Conservation (phyloP, 2,888 invertebrate species). For the Lomographa bimaculata region DNA sequence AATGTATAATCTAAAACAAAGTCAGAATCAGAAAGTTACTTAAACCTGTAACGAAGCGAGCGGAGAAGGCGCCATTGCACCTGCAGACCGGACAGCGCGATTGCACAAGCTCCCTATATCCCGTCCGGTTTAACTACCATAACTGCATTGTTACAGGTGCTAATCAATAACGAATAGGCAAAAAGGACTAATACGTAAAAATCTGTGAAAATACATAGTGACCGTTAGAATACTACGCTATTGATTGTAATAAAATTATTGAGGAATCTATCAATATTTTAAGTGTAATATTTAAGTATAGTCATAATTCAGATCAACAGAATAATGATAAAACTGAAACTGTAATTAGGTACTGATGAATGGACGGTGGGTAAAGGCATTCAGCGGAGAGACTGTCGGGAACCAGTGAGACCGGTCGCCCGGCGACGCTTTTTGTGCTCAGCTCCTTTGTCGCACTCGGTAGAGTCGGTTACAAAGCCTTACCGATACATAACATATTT, state of each 20-base stretch:
- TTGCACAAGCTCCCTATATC: constrained; percentile 34
- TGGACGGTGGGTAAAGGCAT: constrained; percentile 45
- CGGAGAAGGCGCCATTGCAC: constrained; percentile 45
- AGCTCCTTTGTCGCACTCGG: constrained; percentile 22
- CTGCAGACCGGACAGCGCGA: constrained; percentile 42
- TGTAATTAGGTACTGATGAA: constrained; percentile 39
- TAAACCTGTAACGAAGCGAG: constrained; percentile 12
- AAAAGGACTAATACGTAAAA: no score
- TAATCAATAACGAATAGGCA: background rate
- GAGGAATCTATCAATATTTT: no score
- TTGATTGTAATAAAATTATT: no score
- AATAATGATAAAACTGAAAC: background rate
- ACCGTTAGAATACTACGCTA: no score
- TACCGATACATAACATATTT: no score
- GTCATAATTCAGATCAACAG: no score
- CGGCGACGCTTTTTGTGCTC: constrained; percentile 57
- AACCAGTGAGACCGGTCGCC: constrained; percentile 70
- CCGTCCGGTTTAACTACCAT: constrained; percentile 22
- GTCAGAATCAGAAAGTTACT: constrained; percentile 8
- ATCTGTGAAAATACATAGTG: no score
- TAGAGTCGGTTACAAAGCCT: constrained; percentile 1
- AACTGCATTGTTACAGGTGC: constrained; percentile 11
- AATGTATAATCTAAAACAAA: no score
- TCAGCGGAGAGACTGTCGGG: constrained; percentile 33
- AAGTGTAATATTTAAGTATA: no score